phyloP scores from a whole-genome alignment of 1,140 invertebrate species.

The Drosophila orena region DNA sequence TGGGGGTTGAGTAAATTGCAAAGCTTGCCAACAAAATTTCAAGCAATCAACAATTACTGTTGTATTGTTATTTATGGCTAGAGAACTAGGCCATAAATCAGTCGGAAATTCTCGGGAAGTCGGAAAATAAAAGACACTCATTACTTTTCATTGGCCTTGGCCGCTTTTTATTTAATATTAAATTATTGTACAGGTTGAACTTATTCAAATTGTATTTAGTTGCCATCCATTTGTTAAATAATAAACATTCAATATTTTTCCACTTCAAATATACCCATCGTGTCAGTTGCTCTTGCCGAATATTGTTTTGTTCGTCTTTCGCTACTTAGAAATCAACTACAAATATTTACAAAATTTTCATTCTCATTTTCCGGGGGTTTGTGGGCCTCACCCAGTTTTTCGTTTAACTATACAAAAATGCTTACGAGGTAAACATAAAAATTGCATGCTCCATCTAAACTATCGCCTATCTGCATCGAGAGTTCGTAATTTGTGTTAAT shows the following conservation, averaged over 20 bases:
- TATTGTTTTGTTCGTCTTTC: slow-evolving; percentile 46
- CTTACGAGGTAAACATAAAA: slow-evolving; percentile 75
- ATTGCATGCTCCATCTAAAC: slow-evolving; percentile 58
- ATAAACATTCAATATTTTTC: slow-evolving; percentile 71
- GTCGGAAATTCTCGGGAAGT: background rate
- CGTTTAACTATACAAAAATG: slow-evolving; percentile 78
- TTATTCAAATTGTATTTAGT: slow-evolving; percentile 83
- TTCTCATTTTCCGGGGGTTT: background rate
- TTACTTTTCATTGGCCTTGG: slow-evolving; percentile 56
- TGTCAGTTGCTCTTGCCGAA: slow-evolving; percentile 8
- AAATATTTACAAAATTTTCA: slow-evolving; percentile 74
- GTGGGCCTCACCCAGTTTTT: slow-evolving; percentile 13
- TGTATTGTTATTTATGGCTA: slow-evolving; percentile 52
- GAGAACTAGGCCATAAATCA: slow-evolving; percentile 18
- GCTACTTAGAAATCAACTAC: slow-evolving; percentile 83
- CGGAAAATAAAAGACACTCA: background rate
- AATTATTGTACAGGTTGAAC: slow-evolving; percentile 84
- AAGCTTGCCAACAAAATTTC: slow-evolving; percentile 19
- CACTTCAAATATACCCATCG: slow-evolving; percentile 6
- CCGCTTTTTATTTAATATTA: slow-evolving; percentile 77
- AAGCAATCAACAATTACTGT: slow-evolving; percentile 40
- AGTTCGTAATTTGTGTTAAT: slow-evolving; percentile 66
- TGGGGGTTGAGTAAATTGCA: slow-evolving; percentile 26
- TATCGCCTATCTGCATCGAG: slow-evolving; percentile 47
- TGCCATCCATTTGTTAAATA: slow-evolving; percentile 69